Evolutionary conservation across 2,888 invertebrate species (phyloP).

Genomic region (Netelia fuscicornis): DNA sequence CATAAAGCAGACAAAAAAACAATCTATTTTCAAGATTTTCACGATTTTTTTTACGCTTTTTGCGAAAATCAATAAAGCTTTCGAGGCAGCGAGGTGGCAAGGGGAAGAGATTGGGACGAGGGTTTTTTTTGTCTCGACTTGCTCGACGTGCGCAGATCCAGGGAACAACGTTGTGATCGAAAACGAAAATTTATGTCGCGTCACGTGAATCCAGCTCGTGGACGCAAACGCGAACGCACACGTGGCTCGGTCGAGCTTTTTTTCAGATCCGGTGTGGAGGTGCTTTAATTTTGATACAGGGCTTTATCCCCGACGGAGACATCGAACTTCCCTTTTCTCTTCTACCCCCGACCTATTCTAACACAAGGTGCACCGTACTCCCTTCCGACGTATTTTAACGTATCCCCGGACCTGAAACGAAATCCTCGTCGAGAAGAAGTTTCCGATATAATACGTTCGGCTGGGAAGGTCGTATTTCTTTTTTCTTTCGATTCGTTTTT

Average conservation of each 20-base stretch:
- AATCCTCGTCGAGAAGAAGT: conserved; percentile 30
- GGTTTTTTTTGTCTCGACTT: neutral
- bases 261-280: conserved; percentile 1
- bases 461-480: conserved; percentile 5
- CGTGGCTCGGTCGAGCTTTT: conserved; percentile 2
- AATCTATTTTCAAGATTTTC: neutral
- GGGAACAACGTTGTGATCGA: conserved; percentile 39
- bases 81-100: neutral
- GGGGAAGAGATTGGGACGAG: neutral
- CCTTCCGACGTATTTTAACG: neutral
- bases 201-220: conserved; percentile 3
- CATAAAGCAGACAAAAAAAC: neutral
- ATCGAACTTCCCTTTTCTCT: conserved; percentile 21
- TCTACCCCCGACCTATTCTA: neutral
- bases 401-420: neutral
- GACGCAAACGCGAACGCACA: neutral
- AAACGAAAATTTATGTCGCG: conserved; percentile 53
- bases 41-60: neutral
- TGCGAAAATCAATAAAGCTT: neutral
- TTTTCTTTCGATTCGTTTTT: neutral
- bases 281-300: conserved; percentile 49
- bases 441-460: conserved; percentile 20
- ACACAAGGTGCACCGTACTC: neutral
- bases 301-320: conserved; percentile 18
- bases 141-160: neutral